These are phyloP conservation scores for Diorhabda elongata DNA, from an alignment of 1,140 invertebrate species.

Conservation along the genomic window DNA sequence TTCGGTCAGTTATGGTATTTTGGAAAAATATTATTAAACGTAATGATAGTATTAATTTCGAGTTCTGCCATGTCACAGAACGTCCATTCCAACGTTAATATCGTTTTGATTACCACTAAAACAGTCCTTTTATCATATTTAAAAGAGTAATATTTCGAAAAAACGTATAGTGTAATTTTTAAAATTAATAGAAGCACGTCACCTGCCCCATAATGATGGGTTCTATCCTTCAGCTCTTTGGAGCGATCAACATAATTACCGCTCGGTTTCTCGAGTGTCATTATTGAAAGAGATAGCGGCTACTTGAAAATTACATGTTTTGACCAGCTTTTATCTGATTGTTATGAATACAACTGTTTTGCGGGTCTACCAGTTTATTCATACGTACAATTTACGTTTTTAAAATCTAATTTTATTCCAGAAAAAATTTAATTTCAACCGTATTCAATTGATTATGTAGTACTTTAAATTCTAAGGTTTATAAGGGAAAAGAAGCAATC, in stretches of 20 bases:
- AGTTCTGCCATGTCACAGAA: too few species aligned
- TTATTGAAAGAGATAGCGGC: slow-evolving; percentile 19
- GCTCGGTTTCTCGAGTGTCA: slow-evolving; percentile 22
- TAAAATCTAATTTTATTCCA: background rate
- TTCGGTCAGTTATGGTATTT: too few species aligned
- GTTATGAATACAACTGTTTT: slow-evolving; percentile 20
- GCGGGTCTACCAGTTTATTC: background rate
- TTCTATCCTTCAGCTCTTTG: slow-evolving; percentile 28
- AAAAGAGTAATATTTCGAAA: slow-evolving; percentile 19
- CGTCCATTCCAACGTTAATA: slow-evolving; percentile 15
- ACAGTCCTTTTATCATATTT: slow-evolving; percentile 23
- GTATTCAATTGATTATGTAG: too few species aligned
- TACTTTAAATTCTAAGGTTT: too few species aligned
- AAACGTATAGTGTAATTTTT: slow-evolving; percentile 22
- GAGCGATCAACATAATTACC: slow-evolving; percentile 25
- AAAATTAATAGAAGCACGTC: slow-evolving; percentile 28
- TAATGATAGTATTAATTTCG: too few species aligned
- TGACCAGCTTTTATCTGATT: slow-evolving; percentile 14
- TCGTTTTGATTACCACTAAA: slow-evolving; percentile 24
- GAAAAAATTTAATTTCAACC: too few species aligned
- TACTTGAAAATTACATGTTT: slow-evolving; percentile 29
- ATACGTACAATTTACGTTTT: background rate
- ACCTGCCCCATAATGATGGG: slow-evolving; percentile 29
- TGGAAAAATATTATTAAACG: too few species aligned
- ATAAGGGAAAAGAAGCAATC: too few species aligned